These are phyloP conservation scores for Picus viridis DNA, from an alignment of 2,797 vertebrate species.

Conservation along the genomic window DNA sequence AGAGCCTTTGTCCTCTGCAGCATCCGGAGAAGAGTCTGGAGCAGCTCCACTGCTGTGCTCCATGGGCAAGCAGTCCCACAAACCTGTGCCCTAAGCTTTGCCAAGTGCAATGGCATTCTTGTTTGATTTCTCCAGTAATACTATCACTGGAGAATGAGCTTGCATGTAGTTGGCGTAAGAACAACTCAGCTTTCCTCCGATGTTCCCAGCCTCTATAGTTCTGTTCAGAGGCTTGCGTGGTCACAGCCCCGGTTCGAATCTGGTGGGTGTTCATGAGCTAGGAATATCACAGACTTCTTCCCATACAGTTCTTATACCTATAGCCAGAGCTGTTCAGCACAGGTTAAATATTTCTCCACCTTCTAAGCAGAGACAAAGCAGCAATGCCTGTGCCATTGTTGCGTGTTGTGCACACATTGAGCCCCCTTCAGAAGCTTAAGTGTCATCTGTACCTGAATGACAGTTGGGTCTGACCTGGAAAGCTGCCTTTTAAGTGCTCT, in stretches of 20 bases:
- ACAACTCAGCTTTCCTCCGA: background rate
- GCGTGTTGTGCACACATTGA: background rate
- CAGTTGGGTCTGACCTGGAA: background rate
- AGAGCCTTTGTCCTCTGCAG: background rate
- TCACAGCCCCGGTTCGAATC: background rate
- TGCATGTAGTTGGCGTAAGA: background rate
- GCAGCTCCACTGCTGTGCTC: background rate
- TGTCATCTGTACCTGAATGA: background rate
- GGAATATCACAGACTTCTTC: background rate
- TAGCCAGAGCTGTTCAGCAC: background rate
- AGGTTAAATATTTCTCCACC: background rate
- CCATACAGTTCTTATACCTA: background rate
- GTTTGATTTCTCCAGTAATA: background rate
- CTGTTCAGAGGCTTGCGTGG: background rate
- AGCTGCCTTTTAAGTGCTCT: background rate
- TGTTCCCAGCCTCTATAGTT: background rate
- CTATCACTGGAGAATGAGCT: background rate
- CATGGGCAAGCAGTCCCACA: background rate
- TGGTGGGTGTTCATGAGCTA: background rate
- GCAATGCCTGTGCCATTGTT: background rate
- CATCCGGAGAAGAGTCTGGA: background rate
- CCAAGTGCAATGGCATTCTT: fast-evolving
- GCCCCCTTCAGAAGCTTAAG: background rate
- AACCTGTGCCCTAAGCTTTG: background rate
- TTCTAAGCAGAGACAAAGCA: background rate